Evolutionary conservation across 2,888 invertebrate genomes (phyloP).

Genomic region (Lottia gigantea): DNA sequence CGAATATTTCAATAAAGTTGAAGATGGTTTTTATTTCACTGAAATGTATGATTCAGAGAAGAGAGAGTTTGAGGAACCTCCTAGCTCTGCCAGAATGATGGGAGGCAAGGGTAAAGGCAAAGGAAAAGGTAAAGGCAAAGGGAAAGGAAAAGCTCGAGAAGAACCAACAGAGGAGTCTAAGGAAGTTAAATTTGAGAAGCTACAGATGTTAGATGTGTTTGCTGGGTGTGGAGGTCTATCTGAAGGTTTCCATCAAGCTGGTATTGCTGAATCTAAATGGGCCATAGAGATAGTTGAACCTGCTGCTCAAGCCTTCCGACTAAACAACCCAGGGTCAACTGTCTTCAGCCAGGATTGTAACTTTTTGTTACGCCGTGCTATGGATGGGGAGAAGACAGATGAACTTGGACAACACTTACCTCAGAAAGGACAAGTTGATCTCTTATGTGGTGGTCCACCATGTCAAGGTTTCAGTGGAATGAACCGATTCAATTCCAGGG

Average conservation of each 20-base stretch:
- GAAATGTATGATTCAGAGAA: slow-evolving; percentile 73
- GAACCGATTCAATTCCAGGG: slow-evolving; percentile 86
- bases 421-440: slow-evolving; percentile 82
- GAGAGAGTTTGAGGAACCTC: slow-evolving; percentile 75
- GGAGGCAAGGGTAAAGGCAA: slow-evolving; percentile 74
- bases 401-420: slow-evolving; percentile 73
- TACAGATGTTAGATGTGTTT: slow-evolving; percentile 83
- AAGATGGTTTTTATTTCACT: slow-evolving; percentile 80
- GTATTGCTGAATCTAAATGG: slow-evolving; percentile 80
- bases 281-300: slow-evolving; percentile 83
- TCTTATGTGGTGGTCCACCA: slow-evolving; percentile 87
- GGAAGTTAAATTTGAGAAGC: slow-evolving; percentile 67
- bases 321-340: slow-evolving; percentile 79
- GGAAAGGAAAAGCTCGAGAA: slow-evolving; percentile 70
- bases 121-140: slow-evolving; percentile 78
- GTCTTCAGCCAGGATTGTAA: slow-evolving; percentile 89
- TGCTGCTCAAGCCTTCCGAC: slow-evolving; percentile 82
- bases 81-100: slow-evolving; percentile 73
- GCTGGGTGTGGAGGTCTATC: slow-evolving; percentile 87
- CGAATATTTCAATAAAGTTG: slow-evolving; percentile 76
- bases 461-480: slow-evolving; percentile 91
- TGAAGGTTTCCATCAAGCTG: slow-evolving; percentile 74
- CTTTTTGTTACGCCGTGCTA: slow-evolving; percentile 76
- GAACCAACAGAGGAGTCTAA: slow-evolving; percentile 26
- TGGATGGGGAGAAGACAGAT: slow-evolving; percentile 71